Percentiles rank a stretch among this genome's conserved stretches.
phyloP scores from a whole-genome alignment of 2,888 invertebrate species.

The Neria commutata region DNA sequence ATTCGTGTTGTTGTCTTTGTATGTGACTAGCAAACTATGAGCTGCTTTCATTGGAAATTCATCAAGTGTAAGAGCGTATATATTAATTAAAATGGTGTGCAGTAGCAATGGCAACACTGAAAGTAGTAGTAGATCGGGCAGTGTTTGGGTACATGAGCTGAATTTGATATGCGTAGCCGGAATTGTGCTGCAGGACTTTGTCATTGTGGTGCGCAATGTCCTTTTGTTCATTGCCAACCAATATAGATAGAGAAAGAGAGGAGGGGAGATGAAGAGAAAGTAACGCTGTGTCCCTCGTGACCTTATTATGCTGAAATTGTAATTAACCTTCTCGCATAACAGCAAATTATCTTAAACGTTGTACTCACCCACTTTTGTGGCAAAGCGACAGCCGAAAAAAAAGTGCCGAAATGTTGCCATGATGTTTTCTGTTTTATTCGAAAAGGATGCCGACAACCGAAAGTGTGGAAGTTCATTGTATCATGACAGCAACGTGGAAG shows the following conservation, averaged over 20 bases:
- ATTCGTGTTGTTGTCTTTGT: neutral
- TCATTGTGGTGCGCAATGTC: no score
- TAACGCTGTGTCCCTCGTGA: neutral
- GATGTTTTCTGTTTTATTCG: no score
- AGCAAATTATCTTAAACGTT: constrained; percentile 16
- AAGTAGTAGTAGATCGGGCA: no score
- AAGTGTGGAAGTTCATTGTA: neutral
- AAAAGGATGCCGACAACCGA: neutral
- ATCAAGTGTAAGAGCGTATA: neutral
- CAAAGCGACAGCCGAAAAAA: neutral
- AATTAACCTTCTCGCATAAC: constrained; percentile 12
- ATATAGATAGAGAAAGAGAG: neutral
- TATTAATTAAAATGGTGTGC: neutral
- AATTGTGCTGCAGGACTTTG: neutral
- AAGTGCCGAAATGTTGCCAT: no score
- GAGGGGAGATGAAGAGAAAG: neutral
- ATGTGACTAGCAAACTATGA: neutral
- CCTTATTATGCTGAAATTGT: neutral
- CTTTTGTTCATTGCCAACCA: no score
- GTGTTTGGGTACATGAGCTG: no score
- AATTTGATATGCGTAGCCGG: neutral
- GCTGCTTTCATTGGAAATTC: neutral
- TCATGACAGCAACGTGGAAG: no score
- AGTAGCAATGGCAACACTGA: no score
- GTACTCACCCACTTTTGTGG: neutral